These are phyloP conservation scores for Doryteuthis pealeii DNA, from an alignment of 1,140 invertebrate genomes.

Conservation along the genomic window DNA sequence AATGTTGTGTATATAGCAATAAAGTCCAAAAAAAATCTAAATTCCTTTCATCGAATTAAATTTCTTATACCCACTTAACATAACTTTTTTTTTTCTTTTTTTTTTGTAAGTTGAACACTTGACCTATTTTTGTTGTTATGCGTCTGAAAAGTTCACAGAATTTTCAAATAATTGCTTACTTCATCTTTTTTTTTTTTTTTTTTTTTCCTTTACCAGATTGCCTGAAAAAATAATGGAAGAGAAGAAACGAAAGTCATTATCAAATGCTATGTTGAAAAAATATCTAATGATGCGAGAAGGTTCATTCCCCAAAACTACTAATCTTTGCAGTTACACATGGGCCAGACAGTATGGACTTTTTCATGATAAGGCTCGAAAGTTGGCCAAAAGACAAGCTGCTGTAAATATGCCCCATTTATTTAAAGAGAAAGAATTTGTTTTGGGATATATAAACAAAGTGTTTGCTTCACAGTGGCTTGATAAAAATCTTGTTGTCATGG, in stretches of 20 bases:
- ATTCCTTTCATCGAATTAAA: too few species aligned
- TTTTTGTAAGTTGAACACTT: too few species aligned
- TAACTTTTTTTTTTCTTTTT: too few species aligned
- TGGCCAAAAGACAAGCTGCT: neutral
- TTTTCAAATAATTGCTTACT: too few species aligned
- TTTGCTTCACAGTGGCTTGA: conserved; percentile 96
- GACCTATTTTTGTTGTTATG: too few species aligned
- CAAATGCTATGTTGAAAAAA: neutral
- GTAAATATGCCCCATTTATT: conserved; percentile 46
- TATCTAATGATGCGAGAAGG: neutral
- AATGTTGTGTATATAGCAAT: too few species aligned
- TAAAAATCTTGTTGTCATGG: conserved; percentile 90
- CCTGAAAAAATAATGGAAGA: too few species aligned
- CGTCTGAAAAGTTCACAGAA: too few species aligned
- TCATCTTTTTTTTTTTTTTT: too few species aligned
- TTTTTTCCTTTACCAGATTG: too few species aligned
- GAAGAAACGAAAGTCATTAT: neutral
- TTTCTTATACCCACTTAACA: too few species aligned
- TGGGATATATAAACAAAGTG: conserved; percentile 81
- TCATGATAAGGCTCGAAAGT: neutral
- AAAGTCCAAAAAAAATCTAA: too few species aligned
- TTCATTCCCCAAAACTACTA: neutral
- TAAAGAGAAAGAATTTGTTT: conserved; percentile 49
- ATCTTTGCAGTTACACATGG: conserved; percentile 2
- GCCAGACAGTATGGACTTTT: neutral